phyloP scores from a whole-genome alignment of 37 sponge, comb jelly and placozoan genomes.

The Ianthella basta region DNA sequence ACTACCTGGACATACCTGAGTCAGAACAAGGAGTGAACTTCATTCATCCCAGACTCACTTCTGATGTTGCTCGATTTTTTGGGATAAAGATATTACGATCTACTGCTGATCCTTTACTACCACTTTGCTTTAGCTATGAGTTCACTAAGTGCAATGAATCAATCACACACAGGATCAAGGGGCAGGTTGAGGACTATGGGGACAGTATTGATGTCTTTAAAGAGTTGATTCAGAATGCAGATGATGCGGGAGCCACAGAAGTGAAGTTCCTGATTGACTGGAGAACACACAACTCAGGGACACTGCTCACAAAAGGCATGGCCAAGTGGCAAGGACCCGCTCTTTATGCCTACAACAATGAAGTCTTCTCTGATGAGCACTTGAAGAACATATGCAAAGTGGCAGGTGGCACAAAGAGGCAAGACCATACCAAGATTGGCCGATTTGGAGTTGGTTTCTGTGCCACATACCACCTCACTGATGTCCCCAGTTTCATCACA shows the following conservation, averaged over 20 bases:
- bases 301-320: conserved; percentile 60
- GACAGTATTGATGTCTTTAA: conserved; percentile 78
- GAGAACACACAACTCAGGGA: conserved; percentile 27
- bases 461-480: conserved; percentile 80
- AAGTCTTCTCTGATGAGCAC: conserved; percentile 73
- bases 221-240: conserved; percentile 91
- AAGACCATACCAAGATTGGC: conserved; percentile 77
- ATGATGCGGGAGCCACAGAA: conserved; percentile 84
- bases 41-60: conserved; percentile 45
- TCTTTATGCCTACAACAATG: conserved; percentile 71
- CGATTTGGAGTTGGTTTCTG: conserved; percentile 88
- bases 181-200: conserved; percentile 66
- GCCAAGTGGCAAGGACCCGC: conserved; percentile 87
- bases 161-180: conserved; percentile 64
- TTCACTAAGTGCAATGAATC: conserved; percentile 49
- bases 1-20: conserved; percentile 5
- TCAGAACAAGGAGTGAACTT: not conserved
- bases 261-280: conserved; percentile 85
- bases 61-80: conserved; percentile 46
- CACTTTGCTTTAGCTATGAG: conserved; percentile 31
- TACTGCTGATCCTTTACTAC: conserved; percentile 54
- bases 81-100: conserved; percentile 53
- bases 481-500: conserved; percentile 88
- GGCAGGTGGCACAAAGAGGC: conserved; percentile 70
- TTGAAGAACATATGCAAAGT: conserved; percentile 75